Evolutionary conservation across 2,888 invertebrate genomes (phyloP).

Genomic region (Sericinus montela): DNA sequence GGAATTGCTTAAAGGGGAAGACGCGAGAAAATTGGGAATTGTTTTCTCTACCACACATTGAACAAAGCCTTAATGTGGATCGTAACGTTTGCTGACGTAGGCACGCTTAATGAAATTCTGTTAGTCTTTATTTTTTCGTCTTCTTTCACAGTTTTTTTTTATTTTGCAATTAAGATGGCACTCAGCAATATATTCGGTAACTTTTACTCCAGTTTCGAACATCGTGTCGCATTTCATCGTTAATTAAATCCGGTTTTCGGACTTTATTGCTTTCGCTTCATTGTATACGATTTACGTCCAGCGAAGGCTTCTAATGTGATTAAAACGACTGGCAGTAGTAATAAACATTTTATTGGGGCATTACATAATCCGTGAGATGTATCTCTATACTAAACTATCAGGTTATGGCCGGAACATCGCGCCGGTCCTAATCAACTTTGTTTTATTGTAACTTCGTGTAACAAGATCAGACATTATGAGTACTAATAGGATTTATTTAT

Average conservation of each 20-base stretch:
- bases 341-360: constrained; percentile 56
- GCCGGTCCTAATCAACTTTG: constrained; percentile 50
- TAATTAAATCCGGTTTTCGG: constrained; percentile 44
- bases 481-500: constrained; percentile 51
- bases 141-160: constrained; percentile 22
- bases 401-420: constrained; percentile 39
- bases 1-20: constrained; percentile 65
- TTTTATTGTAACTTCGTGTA: constrained; percentile 47
- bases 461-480: constrained; percentile 38
- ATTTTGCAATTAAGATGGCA: constrained; percentile 17
- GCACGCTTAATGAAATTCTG: constrained; percentile 44
- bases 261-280: constrained; percentile 39
- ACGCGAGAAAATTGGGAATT: constrained; percentile 63
- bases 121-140: constrained; percentile 33
- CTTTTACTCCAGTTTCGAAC: constrained; percentile 29
- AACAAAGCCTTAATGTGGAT: constrained; percentile 46
- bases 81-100: constrained; percentile 40
- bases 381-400: constrained; percentile 31
- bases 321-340: constrained; percentile 44
- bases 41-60: constrained; percentile 59
- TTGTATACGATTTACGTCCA: constrained; percentile 31
- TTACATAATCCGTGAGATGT: constrained; percentile 40
- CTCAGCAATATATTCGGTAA: constrained; percentile 17
- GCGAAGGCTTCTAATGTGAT: constrained; percentile 42
- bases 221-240: constrained; percentile 38